Conservation (phyloP, 2,888 invertebrate species). For the Amitus sp. region DNA sequence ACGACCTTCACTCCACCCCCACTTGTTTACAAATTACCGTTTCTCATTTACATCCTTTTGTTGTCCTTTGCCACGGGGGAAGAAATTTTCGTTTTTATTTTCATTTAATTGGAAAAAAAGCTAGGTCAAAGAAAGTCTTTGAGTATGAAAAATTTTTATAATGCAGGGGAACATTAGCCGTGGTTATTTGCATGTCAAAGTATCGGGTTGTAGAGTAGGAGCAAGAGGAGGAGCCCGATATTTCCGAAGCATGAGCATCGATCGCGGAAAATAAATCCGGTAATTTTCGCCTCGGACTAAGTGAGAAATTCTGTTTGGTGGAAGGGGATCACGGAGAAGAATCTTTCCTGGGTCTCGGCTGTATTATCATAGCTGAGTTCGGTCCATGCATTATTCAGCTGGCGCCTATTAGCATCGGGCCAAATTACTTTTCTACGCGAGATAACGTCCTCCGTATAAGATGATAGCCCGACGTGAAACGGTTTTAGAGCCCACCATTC, state of each 20-base stretch:
- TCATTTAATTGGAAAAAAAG: slow-evolving; percentile 19
- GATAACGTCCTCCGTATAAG: slow-evolving; percentile 54
- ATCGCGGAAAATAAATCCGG: slow-evolving; percentile 46
- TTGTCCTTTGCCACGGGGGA: slow-evolving; percentile 44
- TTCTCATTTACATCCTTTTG: slow-evolving; percentile 58
- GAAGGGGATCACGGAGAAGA: slow-evolving; percentile 44
- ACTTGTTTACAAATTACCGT: slow-evolving; percentile 57
- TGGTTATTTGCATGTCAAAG: slow-evolving; percentile 2
- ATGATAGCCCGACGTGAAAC: slow-evolving; percentile 41
- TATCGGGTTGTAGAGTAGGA: not conserved
- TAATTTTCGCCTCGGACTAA: slow-evolving; percentile 54
- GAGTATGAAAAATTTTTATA: slow-evolving; percentile 1
- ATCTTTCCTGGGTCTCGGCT: slow-evolving; percentile 42
- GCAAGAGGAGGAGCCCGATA: not conserved
- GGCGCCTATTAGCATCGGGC: slow-evolving; percentile 57
- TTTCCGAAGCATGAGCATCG: too few relatives aligned
- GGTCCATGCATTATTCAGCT: slow-evolving; percentile 42
- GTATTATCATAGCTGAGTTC: slow-evolving; percentile 39
- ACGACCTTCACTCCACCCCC: slow-evolving; percentile 43
- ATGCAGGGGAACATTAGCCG: not conserved
- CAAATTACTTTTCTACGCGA: slow-evolving; percentile 56
- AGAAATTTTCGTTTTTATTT: slow-evolving; percentile 40
- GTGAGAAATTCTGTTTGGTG: slow-evolving; percentile 56
- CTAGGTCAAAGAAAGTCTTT: not conserved
- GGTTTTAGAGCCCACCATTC: slow-evolving; percentile 20